A percentile compares a stretch with the other conserved stretches of the same genome.
Evolutionary conservation across 2,113 vertebrate genomes (phyloP).

Genomic region (Lagenorhynchus albirostris): DNA sequence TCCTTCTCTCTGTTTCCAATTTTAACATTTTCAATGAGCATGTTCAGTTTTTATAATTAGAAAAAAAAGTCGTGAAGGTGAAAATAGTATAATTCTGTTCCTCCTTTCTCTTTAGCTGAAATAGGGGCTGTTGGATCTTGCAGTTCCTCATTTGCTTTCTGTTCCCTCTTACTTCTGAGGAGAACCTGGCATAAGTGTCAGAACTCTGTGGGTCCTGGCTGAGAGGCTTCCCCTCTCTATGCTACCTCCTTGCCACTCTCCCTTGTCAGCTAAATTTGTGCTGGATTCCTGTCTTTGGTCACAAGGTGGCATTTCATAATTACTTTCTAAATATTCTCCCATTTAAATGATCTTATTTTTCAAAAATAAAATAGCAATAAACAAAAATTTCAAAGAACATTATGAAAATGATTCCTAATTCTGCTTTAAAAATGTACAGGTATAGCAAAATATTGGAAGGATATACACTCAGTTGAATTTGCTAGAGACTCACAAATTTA

Average conservation of each 20-base stretch:
- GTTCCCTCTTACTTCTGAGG: conserved; percentile 7
- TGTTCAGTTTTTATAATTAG: background rate
- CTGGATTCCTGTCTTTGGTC: conserved; percentile 16
- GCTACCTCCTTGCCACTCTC: background rate
- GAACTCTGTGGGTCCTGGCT: background rate
- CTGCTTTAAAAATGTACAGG: background rate
- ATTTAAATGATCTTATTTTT: background rate
- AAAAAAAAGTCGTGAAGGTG: background rate
- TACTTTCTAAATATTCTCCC: conserved; percentile 14
- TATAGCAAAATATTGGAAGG: background rate
- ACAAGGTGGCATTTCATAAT: conserved; percentile 6
- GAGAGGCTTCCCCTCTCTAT: background rate
- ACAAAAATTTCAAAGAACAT: background rate
- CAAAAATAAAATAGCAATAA: conserved; percentile 16
- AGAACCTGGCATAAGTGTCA: background rate
- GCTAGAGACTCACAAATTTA: background rate
- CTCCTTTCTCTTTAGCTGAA: background rate
- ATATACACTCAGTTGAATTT: background rate
- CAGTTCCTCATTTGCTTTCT: background rate
- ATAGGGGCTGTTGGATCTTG: background rate
- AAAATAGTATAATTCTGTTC: background rate
- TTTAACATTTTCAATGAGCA: conserved; percentile 16
- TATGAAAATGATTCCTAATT: background rate
- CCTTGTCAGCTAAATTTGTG: background rate
- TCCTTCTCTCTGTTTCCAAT: background rate